phyloP scores from a whole-genome alignment of 2,113 vertebrate genomes.

The Actenoides hombroni region DNA sequence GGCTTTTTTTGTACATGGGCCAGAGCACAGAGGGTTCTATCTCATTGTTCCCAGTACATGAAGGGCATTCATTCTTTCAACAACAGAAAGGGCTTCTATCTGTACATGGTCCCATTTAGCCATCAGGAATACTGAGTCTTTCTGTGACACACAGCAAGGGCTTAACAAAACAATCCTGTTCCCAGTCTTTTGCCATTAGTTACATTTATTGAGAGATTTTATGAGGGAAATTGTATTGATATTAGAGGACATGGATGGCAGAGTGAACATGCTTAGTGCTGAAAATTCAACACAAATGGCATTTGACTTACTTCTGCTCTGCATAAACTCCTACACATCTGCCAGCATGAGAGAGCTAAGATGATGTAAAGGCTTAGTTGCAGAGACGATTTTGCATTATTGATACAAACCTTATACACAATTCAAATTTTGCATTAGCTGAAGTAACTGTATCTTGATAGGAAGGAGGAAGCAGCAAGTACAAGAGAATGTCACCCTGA shows the following conservation, averaged over 20 bases:
- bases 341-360: background rate
- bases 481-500: background rate
- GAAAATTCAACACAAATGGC: background rate
- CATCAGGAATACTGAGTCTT: background rate
- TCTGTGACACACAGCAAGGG: background rate
- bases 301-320: background rate
- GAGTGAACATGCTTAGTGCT: background rate
- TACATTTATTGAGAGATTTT: background rate
- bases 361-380: background rate
- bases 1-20: background rate
- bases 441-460: background rate
- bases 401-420: background rate
- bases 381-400: background rate
- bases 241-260: background rate
- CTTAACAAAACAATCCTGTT: background rate
- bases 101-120: background rate
- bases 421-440: background rate
- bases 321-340: background rate
- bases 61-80: background rate
- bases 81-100: background rate
- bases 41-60: background rate
- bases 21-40: background rate
- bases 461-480: background rate
- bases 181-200: background rate
- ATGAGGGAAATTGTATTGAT: background rate